Conservation (phyloP, 2,888 invertebrate species). For the Dorcus hopei region DNA sequence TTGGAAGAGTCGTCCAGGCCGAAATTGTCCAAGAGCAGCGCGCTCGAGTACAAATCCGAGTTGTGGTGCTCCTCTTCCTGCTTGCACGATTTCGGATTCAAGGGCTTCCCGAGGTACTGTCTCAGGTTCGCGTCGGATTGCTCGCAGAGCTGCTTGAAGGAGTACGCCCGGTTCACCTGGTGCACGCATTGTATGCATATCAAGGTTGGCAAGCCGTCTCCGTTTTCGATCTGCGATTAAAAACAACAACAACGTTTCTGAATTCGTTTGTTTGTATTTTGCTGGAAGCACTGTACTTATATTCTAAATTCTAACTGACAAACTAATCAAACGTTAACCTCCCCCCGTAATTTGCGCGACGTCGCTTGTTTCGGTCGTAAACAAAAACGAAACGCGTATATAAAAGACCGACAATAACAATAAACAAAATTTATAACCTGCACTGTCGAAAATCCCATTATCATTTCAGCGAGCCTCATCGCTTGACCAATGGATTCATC, state of each 20-base stretch:
- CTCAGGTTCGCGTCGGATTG: constrained; percentile 49
- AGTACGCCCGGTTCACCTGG: constrained; percentile 49
- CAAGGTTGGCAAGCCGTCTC: constrained; percentile 50
- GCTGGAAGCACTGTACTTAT: too few relatives aligned
- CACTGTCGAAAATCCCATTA: constrained; percentile 47
- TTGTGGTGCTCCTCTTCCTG: constrained; percentile 34
- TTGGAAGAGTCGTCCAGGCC: constrained; percentile 43
- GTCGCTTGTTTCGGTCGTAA: neutral
- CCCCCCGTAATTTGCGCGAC: neutral
- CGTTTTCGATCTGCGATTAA: constrained; percentile 45
- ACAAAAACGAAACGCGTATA: too few relatives aligned
- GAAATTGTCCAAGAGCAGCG: constrained; percentile 40
- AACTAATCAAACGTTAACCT: neutral
- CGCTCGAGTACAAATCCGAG: constrained; percentile 32
- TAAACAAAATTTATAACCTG: constrained; percentile 39
- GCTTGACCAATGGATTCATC: constrained; percentile 46
- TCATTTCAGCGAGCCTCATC: constrained; percentile 50
- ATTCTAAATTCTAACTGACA: too few relatives aligned
- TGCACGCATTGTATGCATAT: constrained; percentile 51
- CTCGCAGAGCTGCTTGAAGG: constrained; percentile 52
- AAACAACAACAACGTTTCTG: neutral
- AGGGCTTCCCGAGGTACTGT: constrained; percentile 46
- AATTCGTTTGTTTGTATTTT: constrained; percentile 3
- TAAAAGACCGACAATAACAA: too few relatives aligned
- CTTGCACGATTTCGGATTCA: constrained; percentile 33